Conservation (phyloP, 2,888 invertebrate genomes). For the Drosophila tanythrix region DNA sequence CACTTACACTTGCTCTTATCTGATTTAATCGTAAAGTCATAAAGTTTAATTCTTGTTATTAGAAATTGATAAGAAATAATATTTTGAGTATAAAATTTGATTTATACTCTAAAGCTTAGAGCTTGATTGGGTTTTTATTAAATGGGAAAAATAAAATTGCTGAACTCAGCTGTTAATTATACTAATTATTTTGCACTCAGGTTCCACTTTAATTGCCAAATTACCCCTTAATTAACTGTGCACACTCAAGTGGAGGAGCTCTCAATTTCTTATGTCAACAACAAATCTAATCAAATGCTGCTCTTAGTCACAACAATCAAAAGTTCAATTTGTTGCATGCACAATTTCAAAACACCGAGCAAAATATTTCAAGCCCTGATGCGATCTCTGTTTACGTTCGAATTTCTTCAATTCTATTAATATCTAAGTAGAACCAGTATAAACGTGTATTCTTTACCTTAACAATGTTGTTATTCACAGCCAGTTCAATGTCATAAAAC, state of each 20-base stretch:
- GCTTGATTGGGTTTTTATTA: background rate
- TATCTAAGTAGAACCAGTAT: background rate
- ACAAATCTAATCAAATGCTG: background rate
- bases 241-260: background rate
- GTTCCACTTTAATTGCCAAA: too few species aligned
- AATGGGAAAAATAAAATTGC: background rate
- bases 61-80: background rate
- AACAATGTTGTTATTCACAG: background rate
- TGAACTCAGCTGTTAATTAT: background rate
- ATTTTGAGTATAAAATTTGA: background rate
- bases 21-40: too few species aligned
- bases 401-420: background rate
- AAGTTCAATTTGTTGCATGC: background rate
- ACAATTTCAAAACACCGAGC: background rate
- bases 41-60: too few species aligned
- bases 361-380: background rate
- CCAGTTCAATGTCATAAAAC: background rate
- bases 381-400: background rate
- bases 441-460: background rate
- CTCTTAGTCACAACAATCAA: background rate
- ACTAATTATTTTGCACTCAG: background rate
- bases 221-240: background rate
- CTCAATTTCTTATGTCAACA: background rate
- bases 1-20: too few species aligned
- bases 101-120: background rate